Conservation (phyloP, 2,113 vertebrate genomes). For the Bambusicola thoracicus region DNA sequence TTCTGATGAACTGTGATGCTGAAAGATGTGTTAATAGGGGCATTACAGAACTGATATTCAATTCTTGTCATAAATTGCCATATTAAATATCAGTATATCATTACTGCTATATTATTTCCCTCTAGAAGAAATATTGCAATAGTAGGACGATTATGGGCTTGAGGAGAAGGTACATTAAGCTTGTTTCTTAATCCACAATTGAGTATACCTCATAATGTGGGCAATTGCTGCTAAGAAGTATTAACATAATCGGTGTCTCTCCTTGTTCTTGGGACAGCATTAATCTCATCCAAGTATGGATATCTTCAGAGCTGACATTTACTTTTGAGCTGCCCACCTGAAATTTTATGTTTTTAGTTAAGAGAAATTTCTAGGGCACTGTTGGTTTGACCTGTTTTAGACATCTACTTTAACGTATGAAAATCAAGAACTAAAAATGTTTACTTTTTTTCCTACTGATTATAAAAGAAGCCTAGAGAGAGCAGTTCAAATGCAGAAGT, state of each 20-base stretch:
- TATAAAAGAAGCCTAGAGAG: not conserved
- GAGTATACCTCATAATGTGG: not conserved
- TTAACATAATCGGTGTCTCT: not conserved
- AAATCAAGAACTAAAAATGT: not conserved
- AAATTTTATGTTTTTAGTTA: not conserved
- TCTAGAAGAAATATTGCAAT: not conserved
- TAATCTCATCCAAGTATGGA: not conserved
- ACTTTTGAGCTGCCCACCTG: not conserved
- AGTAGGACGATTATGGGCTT: not conserved
- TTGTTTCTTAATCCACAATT: slow-evolving; percentile 14
- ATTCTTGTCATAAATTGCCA: not conserved
- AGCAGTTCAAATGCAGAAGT: not conserved
- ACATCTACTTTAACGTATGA: not conserved
- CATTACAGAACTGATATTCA: not conserved
- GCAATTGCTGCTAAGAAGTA: not conserved
- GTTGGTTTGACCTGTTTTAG: not conserved
- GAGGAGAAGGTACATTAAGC: not conserved
- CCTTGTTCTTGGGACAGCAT: not conserved
- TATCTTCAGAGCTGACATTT: not conserved
- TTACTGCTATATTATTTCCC: not conserved
- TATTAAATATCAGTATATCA: not conserved
- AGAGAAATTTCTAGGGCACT: not conserved
- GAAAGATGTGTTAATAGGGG: not conserved
- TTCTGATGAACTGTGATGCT: not conserved
- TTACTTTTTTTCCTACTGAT: not conserved